phyloP scores from a whole-genome alignment of 2,797 vertebrate species.

The Pitangus sulphuratus region DNA sequence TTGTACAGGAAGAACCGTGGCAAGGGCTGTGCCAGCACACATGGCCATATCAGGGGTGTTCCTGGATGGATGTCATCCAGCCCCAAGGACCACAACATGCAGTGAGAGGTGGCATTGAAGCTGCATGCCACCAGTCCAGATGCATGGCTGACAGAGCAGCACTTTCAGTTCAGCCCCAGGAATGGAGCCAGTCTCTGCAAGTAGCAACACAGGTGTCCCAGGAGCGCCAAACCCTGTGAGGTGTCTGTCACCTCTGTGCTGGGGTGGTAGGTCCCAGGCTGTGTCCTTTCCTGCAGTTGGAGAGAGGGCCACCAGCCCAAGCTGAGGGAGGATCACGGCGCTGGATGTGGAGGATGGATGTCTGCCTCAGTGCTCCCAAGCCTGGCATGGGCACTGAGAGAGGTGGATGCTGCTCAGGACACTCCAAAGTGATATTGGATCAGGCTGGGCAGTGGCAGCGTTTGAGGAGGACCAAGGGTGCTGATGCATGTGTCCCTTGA shows the following conservation, averaged over 20 bases:
- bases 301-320: background rate
- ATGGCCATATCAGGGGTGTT: accelerated
- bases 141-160: background rate
- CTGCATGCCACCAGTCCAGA: accelerated
- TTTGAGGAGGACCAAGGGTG: background rate
- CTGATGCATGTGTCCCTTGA: background rate
- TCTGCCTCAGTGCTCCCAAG: background rate
- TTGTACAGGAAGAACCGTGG: background rate
- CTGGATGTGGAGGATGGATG: accelerated
- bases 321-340: background rate
- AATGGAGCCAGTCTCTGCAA: background rate
- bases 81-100: accelerated
- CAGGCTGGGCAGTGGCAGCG: background rate
- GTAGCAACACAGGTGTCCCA: background rate
- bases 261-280: background rate
- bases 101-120: background rate
- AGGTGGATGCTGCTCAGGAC: background rate
- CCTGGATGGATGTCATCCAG: background rate
- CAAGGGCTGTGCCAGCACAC: accelerated
- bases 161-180: background rate
- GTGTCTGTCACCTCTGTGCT: accelerated
- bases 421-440: background rate
- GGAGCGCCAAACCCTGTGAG: background rate
- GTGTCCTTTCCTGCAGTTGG: background rate
- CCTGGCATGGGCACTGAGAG: background rate